Base-by-base conservation (phyloP, 1,140 invertebrate genomes). In the Neodiprion virginianus region DNA sequence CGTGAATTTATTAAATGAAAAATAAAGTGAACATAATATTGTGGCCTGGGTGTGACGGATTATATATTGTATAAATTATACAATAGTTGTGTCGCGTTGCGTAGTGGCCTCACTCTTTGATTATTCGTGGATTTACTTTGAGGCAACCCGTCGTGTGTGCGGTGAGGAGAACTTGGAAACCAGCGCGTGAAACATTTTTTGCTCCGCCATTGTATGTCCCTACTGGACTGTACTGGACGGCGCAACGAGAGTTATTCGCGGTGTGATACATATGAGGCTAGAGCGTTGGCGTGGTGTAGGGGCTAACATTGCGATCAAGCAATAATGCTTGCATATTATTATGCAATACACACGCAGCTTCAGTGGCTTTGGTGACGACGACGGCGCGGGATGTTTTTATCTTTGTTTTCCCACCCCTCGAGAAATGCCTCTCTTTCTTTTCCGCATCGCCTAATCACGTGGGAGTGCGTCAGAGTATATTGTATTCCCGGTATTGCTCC, bases 181-280 rank as follows among this genome's bases (percentile, higher is more conserved):
- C 61, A 75, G 73, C 69, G 73, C 76, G 69, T 74, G 77, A 75
- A 73, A 75, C 79, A 78, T 78, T 81, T 81, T 79, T 79, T 81
- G 79, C 76, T 81, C 80, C 81, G 81, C 81, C 81, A 82, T 82
- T 82, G 80, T 82, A 80, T 78, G 69, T 77, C 70, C 70, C 69
- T 67, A 72, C 72, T 61, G 71, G 73, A 68, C 40, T 61, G 72
- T 67, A 72, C 72, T 61, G 71, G 73, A 68, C 48, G 61, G 72
- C 74, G 72, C 72, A 79, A 74, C 75, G 72, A 81, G 74, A 61
- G 53, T 61, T 61, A 61, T 61, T 61, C n/a, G 53, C 53, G 53
- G 53, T 12, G 53, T 61, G 53, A 12, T 12, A 61, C n/a, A 61
- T 61, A 61, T 2, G 28, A 40, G 28, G 28, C 28, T 40, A 5